These are phyloP conservation scores for Zophobas morio DNA, from an alignment of 1,140 invertebrate species.

Conservation along the genomic window DNA sequence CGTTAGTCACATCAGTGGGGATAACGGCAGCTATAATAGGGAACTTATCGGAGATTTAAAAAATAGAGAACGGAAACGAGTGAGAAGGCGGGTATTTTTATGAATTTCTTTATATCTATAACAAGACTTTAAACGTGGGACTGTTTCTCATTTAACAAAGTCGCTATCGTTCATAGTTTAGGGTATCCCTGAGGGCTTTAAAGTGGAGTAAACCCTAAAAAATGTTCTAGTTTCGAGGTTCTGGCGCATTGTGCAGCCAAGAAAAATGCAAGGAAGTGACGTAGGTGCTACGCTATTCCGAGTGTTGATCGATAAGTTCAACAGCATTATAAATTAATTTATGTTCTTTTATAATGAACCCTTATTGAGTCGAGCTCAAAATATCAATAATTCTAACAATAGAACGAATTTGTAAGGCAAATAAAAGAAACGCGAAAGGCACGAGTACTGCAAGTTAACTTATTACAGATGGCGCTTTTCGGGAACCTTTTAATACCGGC, in stretches of 20 bases:
- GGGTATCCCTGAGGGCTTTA: constrained; percentile 27
- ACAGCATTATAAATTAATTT: constrained; percentile 39
- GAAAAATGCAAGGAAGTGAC: constrained; percentile 38
- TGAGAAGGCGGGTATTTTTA: constrained; percentile 20
- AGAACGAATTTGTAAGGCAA: constrained; percentile 46
- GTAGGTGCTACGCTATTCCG: constrained; percentile 26
- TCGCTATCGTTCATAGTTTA: constrained; percentile 19
- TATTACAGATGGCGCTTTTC: not conserved
- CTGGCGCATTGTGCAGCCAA: constrained; percentile 25
- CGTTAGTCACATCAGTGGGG: constrained; percentile 13
- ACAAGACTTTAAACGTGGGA: constrained; percentile 10
- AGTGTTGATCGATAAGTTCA: constrained; percentile 33
- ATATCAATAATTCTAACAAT: constrained; percentile 48
- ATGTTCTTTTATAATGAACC: constrained; percentile 42
- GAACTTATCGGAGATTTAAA: constrained; percentile 9
- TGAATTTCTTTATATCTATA: constrained; percentile 25
- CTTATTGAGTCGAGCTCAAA: constrained; percentile 34
- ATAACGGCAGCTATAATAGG: not conserved
- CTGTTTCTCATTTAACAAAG: constrained; percentile 27
- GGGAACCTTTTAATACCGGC: not conserved
- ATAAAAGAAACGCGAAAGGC: constrained; percentile 33
- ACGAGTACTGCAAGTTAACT: constrained; percentile 15
- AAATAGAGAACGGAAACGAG: constrained; percentile 8
- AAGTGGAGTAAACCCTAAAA: constrained; percentile 7
- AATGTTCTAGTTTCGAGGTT: not conserved